Base-by-base conservation (phyloP, 2,888 invertebrate genomes). In the Agrotis segetum region DNA sequence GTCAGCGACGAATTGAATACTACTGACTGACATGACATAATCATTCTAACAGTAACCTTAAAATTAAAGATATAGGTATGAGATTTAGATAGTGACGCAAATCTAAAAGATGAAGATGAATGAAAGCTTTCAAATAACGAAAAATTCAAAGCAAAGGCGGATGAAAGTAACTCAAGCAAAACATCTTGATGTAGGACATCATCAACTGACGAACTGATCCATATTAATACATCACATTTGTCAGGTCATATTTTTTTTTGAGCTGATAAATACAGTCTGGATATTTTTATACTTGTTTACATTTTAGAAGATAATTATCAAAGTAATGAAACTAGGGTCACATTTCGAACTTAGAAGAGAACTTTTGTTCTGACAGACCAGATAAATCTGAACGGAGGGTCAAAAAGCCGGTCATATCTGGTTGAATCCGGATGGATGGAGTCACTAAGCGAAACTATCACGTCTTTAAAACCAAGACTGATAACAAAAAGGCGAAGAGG, bases 1-100 rank as follows among this genome's bases (percentile, higher is more conserved):
- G 76, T 75, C 76, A 77, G 67, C 76, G 7, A 58, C 19, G 14
- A 62, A 79, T 80, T 34, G 13, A 53, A n/a, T 50, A 52, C 13
- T 34, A 50, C 19, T 40, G 40, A 9, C 34, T 34, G 34, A 9
- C 34, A 34, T 34, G 34, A 34, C 34, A 34, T 7, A 9, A 34
- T 1, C 34, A 7, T 34, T 34, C 9, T 7, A 34, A 34, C 34
- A 34, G 34, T 9, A 34, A 40, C 40, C 40, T 11, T 40, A 40
- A 40, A 40, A 40, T 2, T 40, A 40, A 40, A 9, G 40, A 40
- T 40, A 40, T 40, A 34, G 34, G 34, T 40, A 40, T 40, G 40
- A 9, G 9, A 40, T 40, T 40, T 40, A 1, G 40, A 40, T 7
- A 34, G 40, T 40, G 40, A 40, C 40, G 11, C 11, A 40, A 40